Base-by-base conservation (phyloP, 2,113 vertebrate genomes). In the Puma concolor region DNA sequence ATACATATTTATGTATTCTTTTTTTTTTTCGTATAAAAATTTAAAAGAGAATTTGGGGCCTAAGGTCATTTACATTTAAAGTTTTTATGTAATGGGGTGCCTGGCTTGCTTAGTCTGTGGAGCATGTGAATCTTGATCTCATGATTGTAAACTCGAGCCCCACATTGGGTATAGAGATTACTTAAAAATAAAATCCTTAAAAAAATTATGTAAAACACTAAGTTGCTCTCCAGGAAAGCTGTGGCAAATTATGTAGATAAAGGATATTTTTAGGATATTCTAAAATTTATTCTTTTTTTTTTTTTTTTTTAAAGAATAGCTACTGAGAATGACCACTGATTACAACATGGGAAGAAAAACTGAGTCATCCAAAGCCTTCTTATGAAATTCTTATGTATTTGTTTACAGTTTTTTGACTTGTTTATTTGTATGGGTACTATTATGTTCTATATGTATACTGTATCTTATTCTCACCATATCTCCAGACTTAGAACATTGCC, bases 221-320 rank as follows among this genome's bases (percentile, higher is more conserved):
- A 67, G 17, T 63, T 94, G 15, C 27, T 84, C 15, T 76, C 16
- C 4, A 95, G 38, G 63, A 87, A 87, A 31, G 2, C 67, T 97
- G 71, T 50, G 76, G 21, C 41, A 52, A 91, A 82, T 66, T 96
- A 88, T 84, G 36, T 79, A 54, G n/a, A 38, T 79, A 82, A 83
- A 87, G 21, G 71, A 67, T 80, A 63, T 88, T 96, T 95, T 38
- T 52, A 76, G 48, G 17, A 38, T 74, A 94, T 88, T 97, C 76
- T 82, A 33, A 88, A 95, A 83, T 95, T 92, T 80, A 92, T 2
- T 91, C 8, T 44, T 44, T 44, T 44, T 57, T 57, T 36, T 36
- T 36, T 36, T 36, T 36, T 36, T 60, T 60, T 23, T 67, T 76
- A 7, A 48, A 69, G 64, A 96, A 71, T 88, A 52, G 9, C 19